Conservation (phyloP, 2,113 vertebrate genomes). For the Oriolus oriolus region DNA sequence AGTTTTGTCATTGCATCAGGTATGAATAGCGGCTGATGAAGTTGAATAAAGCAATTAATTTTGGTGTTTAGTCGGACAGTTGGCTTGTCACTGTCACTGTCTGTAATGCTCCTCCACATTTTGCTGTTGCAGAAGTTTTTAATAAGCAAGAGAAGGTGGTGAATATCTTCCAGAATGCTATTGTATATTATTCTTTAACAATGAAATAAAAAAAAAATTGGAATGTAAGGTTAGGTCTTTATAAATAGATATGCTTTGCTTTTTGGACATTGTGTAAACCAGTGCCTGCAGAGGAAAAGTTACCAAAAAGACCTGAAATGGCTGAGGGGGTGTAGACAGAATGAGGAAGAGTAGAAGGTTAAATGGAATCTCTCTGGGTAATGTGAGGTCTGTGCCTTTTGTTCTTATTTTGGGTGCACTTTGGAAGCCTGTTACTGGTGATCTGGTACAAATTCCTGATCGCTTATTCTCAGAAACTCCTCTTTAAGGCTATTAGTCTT, state of each 20-base stretch:
- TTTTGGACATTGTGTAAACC: neutral
- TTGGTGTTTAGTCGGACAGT: neutral
- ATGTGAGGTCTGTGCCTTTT: neutral
- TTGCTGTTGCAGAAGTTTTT: neutral
- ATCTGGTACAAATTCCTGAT: neutral
- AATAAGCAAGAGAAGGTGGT: neutral
- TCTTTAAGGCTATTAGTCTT: neutral
- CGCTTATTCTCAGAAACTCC: neutral
- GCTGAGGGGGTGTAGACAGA: rapidly evolving
- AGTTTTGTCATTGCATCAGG: neutral
- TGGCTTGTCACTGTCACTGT: neutral
- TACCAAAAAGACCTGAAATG: neutral
- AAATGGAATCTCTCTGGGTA: neutral
- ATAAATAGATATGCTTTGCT: neutral
- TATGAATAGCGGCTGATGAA: neutral
- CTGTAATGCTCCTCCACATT: neutral
- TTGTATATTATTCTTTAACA: neutral
- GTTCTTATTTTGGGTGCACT: neutral
- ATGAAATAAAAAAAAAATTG: neutral
- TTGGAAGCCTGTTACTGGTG: neutral
- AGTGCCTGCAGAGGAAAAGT: neutral
- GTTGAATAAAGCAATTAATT: neutral
- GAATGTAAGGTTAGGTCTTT: neutral
- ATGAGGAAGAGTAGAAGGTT: neutral
- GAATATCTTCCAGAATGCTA: neutral